These are phyloP conservation scores for Cyaniris semiargus DNA, from an alignment of 2,888 invertebrate genomes.

Conservation along the genomic window DNA sequence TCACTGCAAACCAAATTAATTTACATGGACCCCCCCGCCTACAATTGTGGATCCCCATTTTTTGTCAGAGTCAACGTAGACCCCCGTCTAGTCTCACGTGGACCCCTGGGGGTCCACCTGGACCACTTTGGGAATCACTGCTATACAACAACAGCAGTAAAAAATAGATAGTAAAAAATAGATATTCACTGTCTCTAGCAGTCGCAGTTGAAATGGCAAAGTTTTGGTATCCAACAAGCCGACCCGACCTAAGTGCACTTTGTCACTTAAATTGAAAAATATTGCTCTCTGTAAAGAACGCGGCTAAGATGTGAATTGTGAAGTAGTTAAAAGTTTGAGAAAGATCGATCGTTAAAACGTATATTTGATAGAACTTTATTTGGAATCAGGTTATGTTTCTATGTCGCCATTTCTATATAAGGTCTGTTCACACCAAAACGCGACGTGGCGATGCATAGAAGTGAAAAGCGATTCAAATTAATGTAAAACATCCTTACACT, in stretches of 20 bases:
- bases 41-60: too few species aligned
- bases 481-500: too few species aligned
- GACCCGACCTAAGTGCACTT: conserved; percentile 78
- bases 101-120: too few species aligned
- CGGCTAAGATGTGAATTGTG: conserved; percentile 34
- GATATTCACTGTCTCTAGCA: conserved; percentile 52
- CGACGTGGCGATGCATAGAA: too few species aligned
- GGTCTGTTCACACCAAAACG: too few species aligned
- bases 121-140: too few species aligned
- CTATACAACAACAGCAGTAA: conserved; percentile 17
- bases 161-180: conserved; percentile 35
- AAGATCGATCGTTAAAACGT: conserved; percentile 14
- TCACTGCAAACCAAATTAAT: too few species aligned
- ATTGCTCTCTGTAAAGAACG: conserved; percentile 67
- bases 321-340: conserved; percentile 34
- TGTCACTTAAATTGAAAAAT: conserved; percentile 80
- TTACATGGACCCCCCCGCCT: too few species aligned
- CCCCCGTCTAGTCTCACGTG: too few species aligned
- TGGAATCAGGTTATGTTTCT: not conserved
- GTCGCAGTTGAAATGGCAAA: conserved; percentile 65
- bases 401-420: not conserved
- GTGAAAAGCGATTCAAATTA: too few species aligned
- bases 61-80: too few species aligned
- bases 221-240: conserved; percentile 76
- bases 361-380: conserved; percentile 24